Percentiles rank a stretch among this genome's conserved stretches.
Evolutionary conservation across 2,113 vertebrate species (phyloP).

Genomic region (Dasyprocta punctata): DNA sequence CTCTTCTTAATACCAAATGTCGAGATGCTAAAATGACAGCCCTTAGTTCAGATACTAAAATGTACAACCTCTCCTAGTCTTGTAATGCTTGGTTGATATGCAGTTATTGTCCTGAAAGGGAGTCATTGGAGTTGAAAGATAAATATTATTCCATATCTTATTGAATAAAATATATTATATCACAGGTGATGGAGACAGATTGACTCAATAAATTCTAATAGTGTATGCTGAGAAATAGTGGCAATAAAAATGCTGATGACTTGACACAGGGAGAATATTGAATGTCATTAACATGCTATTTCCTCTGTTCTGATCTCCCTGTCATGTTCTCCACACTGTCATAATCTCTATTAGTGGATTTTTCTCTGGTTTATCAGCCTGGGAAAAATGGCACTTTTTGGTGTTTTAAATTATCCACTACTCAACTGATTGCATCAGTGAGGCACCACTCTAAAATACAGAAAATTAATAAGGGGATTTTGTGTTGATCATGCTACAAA

Average conservation of each 20-base stretch:
- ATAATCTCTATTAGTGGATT: slow-evolving; percentile 80
- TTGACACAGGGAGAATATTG: slow-evolving; percentile 87
- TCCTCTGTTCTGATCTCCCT: slow-evolving; percentile 85
- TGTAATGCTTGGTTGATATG: slow-evolving; percentile 83
- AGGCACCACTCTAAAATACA: slow-evolving; percentile 73
- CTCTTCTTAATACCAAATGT: slow-evolving; percentile 34
- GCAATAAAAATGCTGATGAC: slow-evolving; percentile 91
- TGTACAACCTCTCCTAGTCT: slow-evolving; percentile 70
- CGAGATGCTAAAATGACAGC: slow-evolving; percentile 62
- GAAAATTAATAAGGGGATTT: slow-evolving; percentile 75
- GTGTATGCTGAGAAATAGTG: slow-evolving; percentile 88
- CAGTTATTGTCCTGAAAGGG: slow-evolving; percentile 83
- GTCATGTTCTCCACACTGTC: slow-evolving; percentile 84
- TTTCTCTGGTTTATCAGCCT: slow-evolving; percentile 75
- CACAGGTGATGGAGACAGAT: slow-evolving; percentile 91
- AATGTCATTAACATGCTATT: slow-evolving; percentile 90
- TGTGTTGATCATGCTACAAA: slow-evolving; percentile 58
- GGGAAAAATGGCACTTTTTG: slow-evolving; percentile 80
- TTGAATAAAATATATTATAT: slow-evolving; percentile 92
- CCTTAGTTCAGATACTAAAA: slow-evolving; percentile 81
- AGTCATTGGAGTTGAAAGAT: slow-evolving; percentile 88
- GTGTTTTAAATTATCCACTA: slow-evolving; percentile 81
- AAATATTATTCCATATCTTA: slow-evolving; percentile 91
- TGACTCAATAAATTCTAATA: slow-evolving; percentile 92
- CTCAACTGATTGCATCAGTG: slow-evolving; percentile 73